Conservation (phyloP, 2,888 invertebrate species). For the Autographa pulchrina region DNA sequence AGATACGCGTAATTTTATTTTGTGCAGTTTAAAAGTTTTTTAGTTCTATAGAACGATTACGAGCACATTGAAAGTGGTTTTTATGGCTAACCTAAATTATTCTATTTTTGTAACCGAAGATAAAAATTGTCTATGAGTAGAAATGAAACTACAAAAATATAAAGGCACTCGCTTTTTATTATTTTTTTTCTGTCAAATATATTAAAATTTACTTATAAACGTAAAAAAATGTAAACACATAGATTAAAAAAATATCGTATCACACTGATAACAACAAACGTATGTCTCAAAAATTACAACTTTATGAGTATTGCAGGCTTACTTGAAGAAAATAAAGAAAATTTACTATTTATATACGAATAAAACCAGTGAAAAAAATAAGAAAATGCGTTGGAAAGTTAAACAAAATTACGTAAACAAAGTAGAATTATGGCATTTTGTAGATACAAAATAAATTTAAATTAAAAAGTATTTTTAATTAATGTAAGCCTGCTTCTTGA, state of each 20-base stretch:
- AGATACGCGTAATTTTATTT: no score
- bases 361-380: no score
- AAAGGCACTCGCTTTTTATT: constrained; percentile 84
- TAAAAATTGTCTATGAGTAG: no score
- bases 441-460: background rate
- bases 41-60: background rate
- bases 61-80: background rate
- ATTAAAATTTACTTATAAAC: constrained; percentile 84
- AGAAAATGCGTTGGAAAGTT: no score
- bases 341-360: background rate
- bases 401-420: no score
- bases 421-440: no score
- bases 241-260: constrained; percentile 79
- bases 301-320: constrained; percentile 59
- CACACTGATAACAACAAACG: constrained; percentile 81
- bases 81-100: no score
- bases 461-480: background rate
- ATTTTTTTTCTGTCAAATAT: constrained; percentile 81
- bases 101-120: no score
- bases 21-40: no score
- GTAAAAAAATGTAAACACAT: constrained; percentile 78
- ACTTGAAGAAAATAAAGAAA: constrained; percentile 11
- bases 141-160: constrained; percentile 71
- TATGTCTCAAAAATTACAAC: constrained; percentile 56
- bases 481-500: constrained; percentile 35